These are phyloP conservation scores for Coptodon rendalli DNA, from an alignment of 2,113 vertebrate genomes.

Conservation along the genomic window DNA sequence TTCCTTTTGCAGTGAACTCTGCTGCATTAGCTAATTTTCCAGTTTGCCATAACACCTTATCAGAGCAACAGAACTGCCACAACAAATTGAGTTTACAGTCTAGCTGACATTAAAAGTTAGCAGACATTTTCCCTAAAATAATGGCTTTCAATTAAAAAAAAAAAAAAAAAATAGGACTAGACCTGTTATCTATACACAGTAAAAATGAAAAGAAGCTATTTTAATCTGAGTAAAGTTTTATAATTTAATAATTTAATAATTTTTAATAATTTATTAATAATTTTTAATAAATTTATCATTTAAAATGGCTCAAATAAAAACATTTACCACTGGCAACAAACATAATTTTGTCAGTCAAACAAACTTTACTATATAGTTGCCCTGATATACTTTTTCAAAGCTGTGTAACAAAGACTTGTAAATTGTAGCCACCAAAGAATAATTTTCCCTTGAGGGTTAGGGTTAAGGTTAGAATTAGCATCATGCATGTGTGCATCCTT, in stretches of 20 bases:
- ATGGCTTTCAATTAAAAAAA: background rate
- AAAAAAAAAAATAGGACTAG: no score
- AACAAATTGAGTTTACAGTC: background rate
- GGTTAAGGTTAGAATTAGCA: background rate
- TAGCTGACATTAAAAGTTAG: background rate
- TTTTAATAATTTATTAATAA: background rate
- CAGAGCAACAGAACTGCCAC: background rate
- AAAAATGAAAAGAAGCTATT: background rate
- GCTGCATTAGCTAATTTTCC: background rate
- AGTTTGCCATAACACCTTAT: background rate
- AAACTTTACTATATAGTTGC: background rate
- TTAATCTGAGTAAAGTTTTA: background rate
- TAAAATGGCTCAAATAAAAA: background rate
- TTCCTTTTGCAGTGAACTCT: background rate
- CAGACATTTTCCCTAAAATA: background rate
- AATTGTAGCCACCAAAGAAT: background rate
- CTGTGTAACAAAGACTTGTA: background rate
- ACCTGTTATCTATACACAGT: background rate
- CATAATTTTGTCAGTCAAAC: background rate
- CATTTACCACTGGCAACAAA: background rate
- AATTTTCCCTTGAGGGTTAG: background rate
- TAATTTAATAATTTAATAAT: background rate
- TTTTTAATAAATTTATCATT: background rate
- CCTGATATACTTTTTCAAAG: background rate
- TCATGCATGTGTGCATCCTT: background rate